Evolutionary conservation across 2,888 invertebrate species (phyloP).

Genomic region (Deroplatys truncata): DNA sequence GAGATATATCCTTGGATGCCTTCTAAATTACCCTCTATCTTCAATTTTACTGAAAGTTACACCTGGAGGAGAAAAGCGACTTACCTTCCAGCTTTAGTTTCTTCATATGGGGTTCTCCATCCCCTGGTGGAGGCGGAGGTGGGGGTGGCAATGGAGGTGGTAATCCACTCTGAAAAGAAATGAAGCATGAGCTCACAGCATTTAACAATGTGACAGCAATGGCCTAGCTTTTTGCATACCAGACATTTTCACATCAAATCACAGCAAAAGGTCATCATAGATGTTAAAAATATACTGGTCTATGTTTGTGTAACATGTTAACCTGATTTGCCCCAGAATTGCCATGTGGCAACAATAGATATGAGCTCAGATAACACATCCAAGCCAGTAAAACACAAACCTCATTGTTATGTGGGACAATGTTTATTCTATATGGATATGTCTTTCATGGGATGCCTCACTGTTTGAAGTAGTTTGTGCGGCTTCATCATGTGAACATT

Average conservation of each 20-base stretch:
- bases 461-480: too few species aligned
- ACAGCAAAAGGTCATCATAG: too few species aligned
- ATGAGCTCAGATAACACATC: too few species aligned
- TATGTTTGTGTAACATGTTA: too few species aligned
- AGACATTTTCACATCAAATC: neutral
- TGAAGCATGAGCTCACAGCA: neutral
- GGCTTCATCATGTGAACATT: too few species aligned
- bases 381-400: too few species aligned
- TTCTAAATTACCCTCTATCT: neutral
- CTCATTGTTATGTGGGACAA: too few species aligned
- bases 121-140: constrained; percentile 26
- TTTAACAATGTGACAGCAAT: neutral
- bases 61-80: neutral
- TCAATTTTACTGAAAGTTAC: neutral
- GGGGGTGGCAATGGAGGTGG: constrained; percentile 26
- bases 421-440: too few species aligned
- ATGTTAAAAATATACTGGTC: too few species aligned
- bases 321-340: too few species aligned
- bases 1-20: neutral
- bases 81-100: constrained; percentile 28
- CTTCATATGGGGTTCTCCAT: constrained; percentile 27
- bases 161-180: constrained; percentile 9
- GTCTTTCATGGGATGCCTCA: too few species aligned
- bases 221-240: neutral
- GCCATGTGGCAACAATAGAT: too few species aligned